Conservation (phyloP, 2,797 vertebrate species). For the Coregonus ussuriensis region DNA sequence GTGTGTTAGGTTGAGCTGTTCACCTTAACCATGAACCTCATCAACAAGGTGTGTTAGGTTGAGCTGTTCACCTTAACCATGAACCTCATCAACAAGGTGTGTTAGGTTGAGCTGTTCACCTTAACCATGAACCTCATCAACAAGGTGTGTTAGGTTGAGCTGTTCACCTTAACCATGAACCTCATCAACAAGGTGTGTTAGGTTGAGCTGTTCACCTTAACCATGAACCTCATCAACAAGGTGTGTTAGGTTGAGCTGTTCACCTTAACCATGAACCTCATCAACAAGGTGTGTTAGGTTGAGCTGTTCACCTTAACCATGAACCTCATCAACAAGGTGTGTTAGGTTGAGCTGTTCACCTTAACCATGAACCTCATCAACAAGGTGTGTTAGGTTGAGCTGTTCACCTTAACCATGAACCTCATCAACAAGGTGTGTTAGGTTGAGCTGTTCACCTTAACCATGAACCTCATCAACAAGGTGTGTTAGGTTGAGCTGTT, state of each 20-base stretch:
- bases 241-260: no score
- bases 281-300: no score
- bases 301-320: conserved; percentile 70
- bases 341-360: no score
- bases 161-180: conserved; percentile 76
- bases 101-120: no score
- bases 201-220: conserved; percentile 49
- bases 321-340: conserved; percentile 42
- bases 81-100: conserved; percentile 42
- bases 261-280: conserved; percentile 76
- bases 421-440: no score
- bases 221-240: conserved; percentile 69
- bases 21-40: conserved; percentile 76
- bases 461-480: conserved; percentile 69
- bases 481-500: no score
- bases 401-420: conserved; percentile 76
- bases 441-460: conserved; percentile 49
- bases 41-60: no score
- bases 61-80: conserved; percentile 70
- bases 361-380: conserved; percentile 76
- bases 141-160: no score
- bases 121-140: conserved; percentile 76
- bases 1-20: no score
- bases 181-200: no score
- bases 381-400: no score